A percentile compares a stretch with the other conserved stretches of the same genome.
Evolutionary conservation across 2,797 vertebrate species (phyloP).

Genomic region (Sebastes cheni): DNA sequence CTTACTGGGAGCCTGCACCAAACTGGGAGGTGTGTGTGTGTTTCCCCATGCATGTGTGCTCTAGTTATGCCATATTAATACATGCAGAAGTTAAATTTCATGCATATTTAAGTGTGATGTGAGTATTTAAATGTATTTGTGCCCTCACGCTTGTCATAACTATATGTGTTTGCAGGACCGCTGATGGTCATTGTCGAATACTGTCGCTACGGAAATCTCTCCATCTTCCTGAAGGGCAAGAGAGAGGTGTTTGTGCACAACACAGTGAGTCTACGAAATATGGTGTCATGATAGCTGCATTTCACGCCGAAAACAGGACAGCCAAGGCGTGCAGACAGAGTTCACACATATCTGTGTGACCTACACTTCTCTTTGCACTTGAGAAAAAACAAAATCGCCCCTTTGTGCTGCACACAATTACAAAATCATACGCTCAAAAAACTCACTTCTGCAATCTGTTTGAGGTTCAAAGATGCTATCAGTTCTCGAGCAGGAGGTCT

Average conservation of each 20-base stretch:
- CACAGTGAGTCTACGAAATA: conserved; percentile 78
- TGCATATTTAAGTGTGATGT: neutral
- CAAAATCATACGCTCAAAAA: conserved; percentile 22
- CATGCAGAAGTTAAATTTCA: neutral
- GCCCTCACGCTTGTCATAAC: neutral
- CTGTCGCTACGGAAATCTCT: conserved; percentile 93
- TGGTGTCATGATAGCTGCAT: neutral
- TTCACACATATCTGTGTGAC: neutral
- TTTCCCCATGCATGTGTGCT: neutral
- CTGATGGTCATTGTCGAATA: conserved; percentile 97
- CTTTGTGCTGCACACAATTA: neutral
- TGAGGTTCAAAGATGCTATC: conserved; percentile 47
- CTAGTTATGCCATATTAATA: neutral
- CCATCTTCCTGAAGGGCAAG: conserved; percentile 92
- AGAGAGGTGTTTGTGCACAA: conserved; percentile 85
- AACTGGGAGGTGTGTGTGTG: conserved; percentile 86
- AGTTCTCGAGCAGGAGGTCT: neutral
- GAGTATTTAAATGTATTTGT: neutral
- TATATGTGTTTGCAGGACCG: conserved; percentile 80
- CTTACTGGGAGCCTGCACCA: conserved; percentile 93
- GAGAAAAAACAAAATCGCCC: neutral
- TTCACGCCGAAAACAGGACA: neutral
- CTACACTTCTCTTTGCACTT: neutral
- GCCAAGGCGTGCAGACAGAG: neutral
- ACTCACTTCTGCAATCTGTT: conserved; percentile 65